Evolutionary conservation across 2,797 vertebrate genomes (phyloP).

Genomic region (Cynodonichthys magdalenae): DNA sequence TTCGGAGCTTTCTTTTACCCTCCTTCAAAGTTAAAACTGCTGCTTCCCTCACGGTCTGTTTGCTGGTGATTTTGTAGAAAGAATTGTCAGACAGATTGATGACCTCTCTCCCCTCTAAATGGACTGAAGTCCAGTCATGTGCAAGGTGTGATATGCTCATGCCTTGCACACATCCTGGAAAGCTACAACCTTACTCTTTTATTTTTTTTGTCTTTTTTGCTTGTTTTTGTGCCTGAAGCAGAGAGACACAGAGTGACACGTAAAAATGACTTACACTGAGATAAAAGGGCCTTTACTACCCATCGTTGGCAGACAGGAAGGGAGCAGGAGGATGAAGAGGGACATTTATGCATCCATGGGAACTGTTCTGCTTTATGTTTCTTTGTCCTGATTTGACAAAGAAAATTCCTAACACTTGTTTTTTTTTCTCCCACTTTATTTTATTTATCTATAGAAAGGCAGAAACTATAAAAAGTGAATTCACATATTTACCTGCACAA

Average conservation of each 20-base stretch:
- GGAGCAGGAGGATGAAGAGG: slow-evolving; percentile 24
- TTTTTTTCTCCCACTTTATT: too few relatives aligned
- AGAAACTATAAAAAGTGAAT: too few relatives aligned
- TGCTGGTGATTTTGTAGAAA: slow-evolving; percentile 55
- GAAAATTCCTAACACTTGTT: slow-evolving; percentile 1
- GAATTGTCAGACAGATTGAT: slow-evolving; percentile 58
- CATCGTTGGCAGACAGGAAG: slow-evolving; percentile 37
- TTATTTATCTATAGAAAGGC: too few relatives aligned
- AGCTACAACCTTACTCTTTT: background rate
- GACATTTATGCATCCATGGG: background rate
- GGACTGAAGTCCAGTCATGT: slow-evolving; percentile 46
- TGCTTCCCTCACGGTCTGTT: slow-evolving; percentile 31
- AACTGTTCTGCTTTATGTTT: slow-evolving; percentile 30
- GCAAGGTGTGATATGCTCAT: slow-evolving; percentile 44
- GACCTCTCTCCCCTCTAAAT: slow-evolving; percentile 44
- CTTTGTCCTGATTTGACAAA: slow-evolving; percentile 16
- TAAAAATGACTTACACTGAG: slow-evolving; percentile 55
- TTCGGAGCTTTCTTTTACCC: slow-evolving; percentile 14
- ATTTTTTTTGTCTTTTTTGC: background rate
- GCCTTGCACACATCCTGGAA: slow-evolving; percentile 17
- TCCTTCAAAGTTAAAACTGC: slow-evolving; percentile 29
- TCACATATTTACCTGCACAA: too few relatives aligned
- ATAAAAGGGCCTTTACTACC: slow-evolving; percentile 56
- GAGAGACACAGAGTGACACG: slow-evolving; percentile 43
- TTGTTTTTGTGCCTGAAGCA: slow-evolving; percentile 10